Percentiles rank a stretch among this genome's conserved stretches.
phyloP scores from a whole-genome alignment of 2,797 vertebrate species.

The Parotocinclus haroldoi region DNA sequence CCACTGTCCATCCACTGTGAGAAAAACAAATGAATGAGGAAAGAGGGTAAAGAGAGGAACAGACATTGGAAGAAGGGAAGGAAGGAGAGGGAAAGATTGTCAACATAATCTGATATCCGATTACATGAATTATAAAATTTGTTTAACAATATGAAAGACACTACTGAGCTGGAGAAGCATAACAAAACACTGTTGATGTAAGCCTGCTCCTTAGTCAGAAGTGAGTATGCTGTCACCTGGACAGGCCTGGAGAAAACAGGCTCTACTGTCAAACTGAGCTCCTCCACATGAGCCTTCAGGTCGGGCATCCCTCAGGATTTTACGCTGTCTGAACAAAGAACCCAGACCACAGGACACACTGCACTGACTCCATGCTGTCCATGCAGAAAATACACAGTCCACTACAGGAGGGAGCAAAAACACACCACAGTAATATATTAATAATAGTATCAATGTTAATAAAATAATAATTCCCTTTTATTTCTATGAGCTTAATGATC shows the following conservation, averaged over 20 bases:
- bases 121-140: too few species aligned
- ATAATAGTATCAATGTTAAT: too few species aligned
- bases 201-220: too few species aligned
- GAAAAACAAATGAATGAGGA: not conserved
- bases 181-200: too few species aligned
- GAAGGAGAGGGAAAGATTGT: not conserved
- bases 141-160: too few species aligned
- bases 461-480: too few species aligned
- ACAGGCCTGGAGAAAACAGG: conserved; percentile 83
- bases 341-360: conserved; percentile 84
- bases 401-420: conserved; percentile 54
- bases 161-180: too few species aligned
- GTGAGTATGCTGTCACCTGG: conserved; percentile 67
- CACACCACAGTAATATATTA: not conserved
- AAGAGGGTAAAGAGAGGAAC: not conserved
- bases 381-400: conserved; percentile 77
- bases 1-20: conserved; percentile 78
- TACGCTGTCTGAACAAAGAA: conserved; percentile 76
- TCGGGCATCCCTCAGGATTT: conserved; percentile 68
- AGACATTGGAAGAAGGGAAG: not conserved
- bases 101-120: not conserved
- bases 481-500: too few species aligned
- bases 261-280: conserved; percentile 71
- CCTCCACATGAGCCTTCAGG: conserved; percentile 69
- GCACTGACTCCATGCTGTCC: conserved; percentile 85